Evolutionary conservation across 1,140 invertebrate species (phyloP), one percentile per base, ranked within the genome.

Genomic region (Stegodyphus dumicola): DNA sequence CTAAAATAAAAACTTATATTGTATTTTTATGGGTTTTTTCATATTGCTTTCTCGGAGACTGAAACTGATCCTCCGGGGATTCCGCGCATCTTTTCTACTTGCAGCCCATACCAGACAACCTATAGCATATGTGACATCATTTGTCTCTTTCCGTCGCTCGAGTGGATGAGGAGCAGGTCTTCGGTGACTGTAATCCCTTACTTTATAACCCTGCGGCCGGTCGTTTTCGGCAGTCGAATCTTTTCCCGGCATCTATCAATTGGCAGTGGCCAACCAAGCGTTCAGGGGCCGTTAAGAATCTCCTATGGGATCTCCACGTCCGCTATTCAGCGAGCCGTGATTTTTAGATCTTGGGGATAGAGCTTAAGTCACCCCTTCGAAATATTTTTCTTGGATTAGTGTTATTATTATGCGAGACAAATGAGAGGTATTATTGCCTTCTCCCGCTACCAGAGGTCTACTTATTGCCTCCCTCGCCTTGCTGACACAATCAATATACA

Each of bases 391-490:
- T 51, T 15, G 33, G 15, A 81, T 64, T 48, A 51, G 33, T 7
- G 53, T 64, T 67, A 52, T 77, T 81, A 81, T 81, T 73, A 81
- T 64, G 67, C 67, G 78, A 81, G 64, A 73, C 78, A 81, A 81
- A 81, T 81, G 78, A 81, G 67, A 65, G 56, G 69, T 49, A 60
- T 73, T 79, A 69, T 53, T 33, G 48, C 33, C 33, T 6, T n/a
- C 52, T 79, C 51, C 52, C 6, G 33, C 33, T 33, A 33, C 33
- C 33, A 33, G 33, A 33, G 33, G 33, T 33, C 33, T 33, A 33
- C 33, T 33, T 33, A 33, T 3, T 33, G 33, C 33, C 33, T 33
- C 33, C 33, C 33, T 33, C 33, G 33, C 33, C 1, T 33, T 33
- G 33, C 33, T 3, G 33, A 33, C 33, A 33, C 33, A 33, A 33